Evolutionary conservation across 2,888 invertebrate species (phyloP), one percentile per base, ranked within the genome.

Genomic region (Papilio gigon): DNA sequence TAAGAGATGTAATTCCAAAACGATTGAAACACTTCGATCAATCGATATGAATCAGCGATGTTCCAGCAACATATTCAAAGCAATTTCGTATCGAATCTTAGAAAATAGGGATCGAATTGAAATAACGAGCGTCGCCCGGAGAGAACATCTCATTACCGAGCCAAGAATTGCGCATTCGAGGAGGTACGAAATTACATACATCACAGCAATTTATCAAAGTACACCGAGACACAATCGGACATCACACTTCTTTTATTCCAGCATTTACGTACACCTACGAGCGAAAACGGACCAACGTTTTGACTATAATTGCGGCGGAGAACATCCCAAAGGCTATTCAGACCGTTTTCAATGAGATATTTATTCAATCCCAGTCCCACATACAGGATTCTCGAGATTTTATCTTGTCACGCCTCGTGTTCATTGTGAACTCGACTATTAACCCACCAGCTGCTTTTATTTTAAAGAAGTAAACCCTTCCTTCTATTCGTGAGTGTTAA

Each of bases 321-420:
- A 84, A 83, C 81, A 80, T 86, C 87, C 87, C 79, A 84, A 84
- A 83, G 88, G 86, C 88, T 86, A 87, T 88, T 87, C 87, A 86
- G 85, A 77, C 76, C 83, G 77, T 85, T 86, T 87, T 85, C 86
- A 87, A 88, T 86, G 85, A 84, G 79, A 85, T 86, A 86, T 89
- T 85, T 86, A 85, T 86, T 86, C 87, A 86, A 87, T 87, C 87
- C 87, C 80, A 80, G 84, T 84, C 83, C 82, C 80, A 81, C 84
- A 82, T 83, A 80, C 84, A 82, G 84, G 80, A 84, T 81, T 83
- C 84, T 80, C 81, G 81, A 86, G 89, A 90, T 90, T 82, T 84
- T 88, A 90, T 90, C 90, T 87, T 84, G 89, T 90, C 89, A 89
- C 89, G 89, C 86, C 87, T 84, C 80, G 71, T 79, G 83, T 83